phyloP scores from a whole-genome alignment of 37 sponge, comb jelly and placozoan genomes.

The Corticium candelabrum region DNA sequence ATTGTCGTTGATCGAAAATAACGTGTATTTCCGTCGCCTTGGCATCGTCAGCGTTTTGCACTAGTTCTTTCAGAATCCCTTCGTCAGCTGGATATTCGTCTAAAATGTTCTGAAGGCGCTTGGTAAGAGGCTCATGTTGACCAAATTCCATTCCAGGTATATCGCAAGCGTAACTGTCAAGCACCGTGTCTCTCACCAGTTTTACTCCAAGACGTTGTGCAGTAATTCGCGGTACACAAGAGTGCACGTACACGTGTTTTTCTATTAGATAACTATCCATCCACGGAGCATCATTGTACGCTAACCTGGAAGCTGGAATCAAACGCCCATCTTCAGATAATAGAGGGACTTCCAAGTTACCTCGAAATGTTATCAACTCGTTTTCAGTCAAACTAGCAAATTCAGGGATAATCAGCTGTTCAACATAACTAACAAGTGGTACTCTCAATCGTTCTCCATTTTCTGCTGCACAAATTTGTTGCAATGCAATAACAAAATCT shows the following conservation, averaged over 20 bases:
- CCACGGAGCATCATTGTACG: constrained; percentile 24
- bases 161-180: constrained; percentile 10
- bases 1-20: constrained; percentile 29
- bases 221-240: background rate
- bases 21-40: constrained; percentile 32
- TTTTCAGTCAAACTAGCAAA: background rate
- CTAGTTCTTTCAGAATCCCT: constrained; percentile 33
- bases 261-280: background rate
- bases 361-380: background rate
- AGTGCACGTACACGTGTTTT: background rate
- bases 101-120: constrained; percentile 25
- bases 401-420: too few relatives aligned
- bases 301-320: constrained; percentile 10
- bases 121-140: constrained; percentile 27
- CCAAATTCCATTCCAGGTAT: constrained; percentile 24
- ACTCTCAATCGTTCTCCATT: too few relatives aligned
- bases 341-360: background rate
- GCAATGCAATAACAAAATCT: background rate
- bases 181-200: constrained; percentile 9
- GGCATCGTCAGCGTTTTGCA: constrained; percentile 53
- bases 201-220: constrained; percentile 28
- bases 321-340: background rate
- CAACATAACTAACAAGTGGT: too few relatives aligned
- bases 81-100: constrained; percentile 26
- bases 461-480: too few relatives aligned